A percentile compares a stretch with the other conserved stretches of the same genome.
Evolutionary conservation across 30 jellyfish, hydroid and myxozoan genomes (phyloP).

Genomic region (Chironex yamaguchii): DNA sequence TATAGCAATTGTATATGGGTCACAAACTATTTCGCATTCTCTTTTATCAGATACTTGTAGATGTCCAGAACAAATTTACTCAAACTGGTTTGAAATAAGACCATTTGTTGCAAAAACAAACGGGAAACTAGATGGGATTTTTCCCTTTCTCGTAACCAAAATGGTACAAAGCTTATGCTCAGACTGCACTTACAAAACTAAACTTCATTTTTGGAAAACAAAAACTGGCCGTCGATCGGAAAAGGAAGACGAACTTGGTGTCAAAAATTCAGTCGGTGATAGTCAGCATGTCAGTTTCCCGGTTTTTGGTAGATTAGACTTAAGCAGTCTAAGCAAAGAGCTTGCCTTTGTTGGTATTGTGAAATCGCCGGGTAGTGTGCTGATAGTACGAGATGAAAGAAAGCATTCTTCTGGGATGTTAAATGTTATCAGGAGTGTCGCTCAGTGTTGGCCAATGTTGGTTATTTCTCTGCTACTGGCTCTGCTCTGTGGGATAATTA

Average conservation of each 20-base stretch:
- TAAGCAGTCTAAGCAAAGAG: constrained; percentile 4
- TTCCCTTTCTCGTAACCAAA: constrained; percentile 43
- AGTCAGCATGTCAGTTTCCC: constrained; percentile 63
- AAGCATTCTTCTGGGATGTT: constrained; percentile 19
- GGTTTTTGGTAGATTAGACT: constrained; percentile 49
- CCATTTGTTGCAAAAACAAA: constrained; percentile 55
- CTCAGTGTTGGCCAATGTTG: constrained; percentile 62
- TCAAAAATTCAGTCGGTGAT: constrained; percentile 47
- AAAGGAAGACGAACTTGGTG: constrained; percentile 24
- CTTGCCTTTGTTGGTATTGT: constrained; percentile 49
- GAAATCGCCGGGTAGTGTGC: constrained; percentile 46
- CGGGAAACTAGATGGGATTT: constrained; percentile 41
- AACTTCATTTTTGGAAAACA: constrained; percentile 61
- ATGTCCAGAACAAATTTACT: constrained; percentile 52
- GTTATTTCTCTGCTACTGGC: constrained; percentile 34
- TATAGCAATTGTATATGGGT: no score
- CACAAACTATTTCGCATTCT: not conserved
- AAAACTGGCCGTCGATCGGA: constrained; percentile 54
- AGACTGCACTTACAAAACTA: constrained; percentile 38
- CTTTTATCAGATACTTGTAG: constrained; percentile 72
- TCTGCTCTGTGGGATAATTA: constrained; percentile 46
- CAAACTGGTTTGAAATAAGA: constrained; percentile 62
- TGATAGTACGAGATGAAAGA: constrained; percentile 42
- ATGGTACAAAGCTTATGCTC: constrained; percentile 70
- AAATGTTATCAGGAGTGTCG: not conserved